phyloP scores from a whole-genome alignment of 2,888 invertebrate species.

The Harpagoxenus sublaevis region DNA sequence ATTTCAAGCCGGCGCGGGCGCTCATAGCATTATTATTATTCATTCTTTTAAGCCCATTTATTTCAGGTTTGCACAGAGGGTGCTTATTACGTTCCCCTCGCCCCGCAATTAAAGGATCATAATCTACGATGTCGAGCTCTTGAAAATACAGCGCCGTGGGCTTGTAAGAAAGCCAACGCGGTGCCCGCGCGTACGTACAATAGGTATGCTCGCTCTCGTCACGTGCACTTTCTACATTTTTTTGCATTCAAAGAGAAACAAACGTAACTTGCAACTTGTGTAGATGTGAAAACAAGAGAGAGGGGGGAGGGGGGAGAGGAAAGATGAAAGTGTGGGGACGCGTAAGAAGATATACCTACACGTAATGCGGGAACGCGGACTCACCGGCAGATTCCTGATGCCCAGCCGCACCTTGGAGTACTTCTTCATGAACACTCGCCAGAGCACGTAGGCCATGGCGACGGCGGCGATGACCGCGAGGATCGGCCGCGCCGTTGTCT shows the following conservation, averaged over 20 bases:
- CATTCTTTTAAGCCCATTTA: constrained; percentile 28
- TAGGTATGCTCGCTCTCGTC: constrained; percentile 10
- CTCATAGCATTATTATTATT: constrained; percentile 14
- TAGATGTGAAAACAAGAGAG: no score
- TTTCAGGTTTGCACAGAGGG: constrained; percentile 30
- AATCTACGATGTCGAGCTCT: constrained; percentile 27
- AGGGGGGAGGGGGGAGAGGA: not conserved
- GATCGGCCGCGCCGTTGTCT: not conserved
- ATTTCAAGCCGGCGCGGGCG: constrained; percentile 2
- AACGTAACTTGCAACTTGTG: not conserved
- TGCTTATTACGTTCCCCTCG: constrained; percentile 2
- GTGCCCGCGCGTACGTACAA: not conserved
- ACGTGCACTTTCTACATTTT: constrained; percentile 11
- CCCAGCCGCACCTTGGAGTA: constrained; percentile 88
- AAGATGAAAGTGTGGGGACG: not conserved
- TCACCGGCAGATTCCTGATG: constrained; percentile 85
- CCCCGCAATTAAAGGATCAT: constrained; percentile 25
- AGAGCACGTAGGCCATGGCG: constrained; percentile 88
- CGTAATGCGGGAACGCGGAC: constrained; percentile 58
- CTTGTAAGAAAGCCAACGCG: constrained; percentile 1
- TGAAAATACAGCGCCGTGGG: constrained; percentile 36
- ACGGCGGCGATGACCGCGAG: constrained; percentile 59
- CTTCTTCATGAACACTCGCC: constrained; percentile 89
- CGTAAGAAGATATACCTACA: not conserved
- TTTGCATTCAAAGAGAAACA: not conserved